Evolutionary conservation across 2,888 invertebrate genomes (phyloP).

Genomic region (Drosophila histrio): DNA sequence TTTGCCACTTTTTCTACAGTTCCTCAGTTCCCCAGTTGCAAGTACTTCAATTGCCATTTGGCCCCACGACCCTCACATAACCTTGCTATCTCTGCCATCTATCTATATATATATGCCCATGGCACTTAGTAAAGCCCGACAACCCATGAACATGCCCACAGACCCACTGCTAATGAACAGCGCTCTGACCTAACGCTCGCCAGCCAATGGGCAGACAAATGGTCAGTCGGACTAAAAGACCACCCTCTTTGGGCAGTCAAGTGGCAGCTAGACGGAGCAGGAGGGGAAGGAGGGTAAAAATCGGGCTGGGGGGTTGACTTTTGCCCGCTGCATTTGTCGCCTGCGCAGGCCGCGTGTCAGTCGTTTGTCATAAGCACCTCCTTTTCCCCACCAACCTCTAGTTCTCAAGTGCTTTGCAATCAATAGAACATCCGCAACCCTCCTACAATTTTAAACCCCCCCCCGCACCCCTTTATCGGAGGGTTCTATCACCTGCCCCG

Average conservation of each 20-base stretch:
- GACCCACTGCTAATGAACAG: slow-evolving; percentile 46
- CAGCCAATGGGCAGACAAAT: slow-evolving; percentile 71
- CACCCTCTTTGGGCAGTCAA: slow-evolving; percentile 40
- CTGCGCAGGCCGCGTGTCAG: slow-evolving; percentile 76
- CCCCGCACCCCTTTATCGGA: background rate
- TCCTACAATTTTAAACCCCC: too few relatives aligned
- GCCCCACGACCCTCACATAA: slow-evolving; percentile 22
- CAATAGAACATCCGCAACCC: slow-evolving; percentile 37
- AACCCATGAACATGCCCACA: slow-evolving; percentile 47
- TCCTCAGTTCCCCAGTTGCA: background rate
- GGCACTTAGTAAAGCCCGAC: slow-evolving; percentile 64
- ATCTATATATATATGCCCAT: slow-evolving; percentile 68
- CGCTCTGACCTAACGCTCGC: slow-evolving; percentile 9
- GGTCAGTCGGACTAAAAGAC: slow-evolving; percentile 27
- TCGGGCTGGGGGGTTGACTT: slow-evolving; percentile 25
- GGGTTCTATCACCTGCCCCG: slow-evolving; percentile 42
- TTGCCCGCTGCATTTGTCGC: slow-evolving; percentile 70
- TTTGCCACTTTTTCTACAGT: background rate
- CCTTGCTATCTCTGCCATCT: slow-evolving; percentile 66
- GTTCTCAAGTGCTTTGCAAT: slow-evolving; percentile 54
- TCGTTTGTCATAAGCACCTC: slow-evolving; percentile 68
- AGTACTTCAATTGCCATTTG: slow-evolving; percentile 8
- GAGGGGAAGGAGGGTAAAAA: background rate
- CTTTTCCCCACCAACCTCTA: background rate
- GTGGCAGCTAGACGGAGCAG: slow-evolving; percentile 23